Evolutionary conservation across 2,113 vertebrate genomes (phyloP), one percentile per base, ranked within the genome.

Genomic region (Bos indicus): DNA sequence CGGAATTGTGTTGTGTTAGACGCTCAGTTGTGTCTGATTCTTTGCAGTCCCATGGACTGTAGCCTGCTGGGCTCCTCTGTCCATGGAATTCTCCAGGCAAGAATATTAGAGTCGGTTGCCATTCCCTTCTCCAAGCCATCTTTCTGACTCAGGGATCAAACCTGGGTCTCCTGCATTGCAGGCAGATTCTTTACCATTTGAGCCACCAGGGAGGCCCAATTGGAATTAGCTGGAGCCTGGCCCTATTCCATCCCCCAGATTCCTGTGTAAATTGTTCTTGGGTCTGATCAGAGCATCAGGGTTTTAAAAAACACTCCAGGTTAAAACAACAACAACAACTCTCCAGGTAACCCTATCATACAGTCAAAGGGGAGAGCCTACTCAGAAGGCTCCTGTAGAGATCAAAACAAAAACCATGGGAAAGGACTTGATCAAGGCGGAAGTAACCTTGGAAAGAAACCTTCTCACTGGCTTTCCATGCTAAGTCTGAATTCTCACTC

Each of bases 401-500:
- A 25, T 82, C 25, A 77, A 23, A 74, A 78, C 15, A 33, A 33
- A 77, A 80, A n/a, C 21, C 5, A 2, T 28, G 7, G 10, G 33
- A 67, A 94, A 26, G 57, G 21, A 13, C 43, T 62, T 91, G 90
- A 16, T 94, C 6, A 33, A 3, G 9, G 81, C 10, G 40, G 15
- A 94, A 62, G 64, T 40, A 26, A 19, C 60, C 62, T 96, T 25
- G 74, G 23, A 60, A 90, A 87, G 40, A 77, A 77, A 77, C 23
- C 33, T 90, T 71, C 54, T 90, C 67, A 52, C 81, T 17, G 7
- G 77, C 87, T 64, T 78, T 56, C 57, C 74, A 13, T 51, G 28
- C 62, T 52, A 15, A 40, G 83, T 95, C 56, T 56, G 62, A 57
- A n/a, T 94, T 88, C 21, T 71, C 15, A 78, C 30, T 86, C 19